phyloP scores from a whole-genome alignment of 1,140 invertebrate genomes.

The Scaptomyza graminum region DNA sequence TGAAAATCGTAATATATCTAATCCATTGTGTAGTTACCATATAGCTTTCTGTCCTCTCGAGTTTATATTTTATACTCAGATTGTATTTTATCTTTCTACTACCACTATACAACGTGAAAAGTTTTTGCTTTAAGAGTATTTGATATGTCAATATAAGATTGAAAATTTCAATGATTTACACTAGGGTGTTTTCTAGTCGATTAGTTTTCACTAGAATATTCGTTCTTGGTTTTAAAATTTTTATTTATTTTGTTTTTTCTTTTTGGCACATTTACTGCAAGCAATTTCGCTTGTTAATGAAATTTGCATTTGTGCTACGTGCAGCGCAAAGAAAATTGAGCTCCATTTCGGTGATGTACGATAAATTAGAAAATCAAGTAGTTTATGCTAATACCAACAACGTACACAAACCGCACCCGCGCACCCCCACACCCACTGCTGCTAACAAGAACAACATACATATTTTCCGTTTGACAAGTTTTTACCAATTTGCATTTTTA shows the following conservation, averaged over 20 bases:
- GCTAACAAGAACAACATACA: slow-evolving; percentile 39
- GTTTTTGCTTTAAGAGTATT: not conserved
- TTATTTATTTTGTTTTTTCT: slow-evolving; percentile 24
- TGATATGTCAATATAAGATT: not conserved
- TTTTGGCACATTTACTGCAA: slow-evolving; percentile 56
- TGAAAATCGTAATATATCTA: not conserved
- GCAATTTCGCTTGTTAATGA: slow-evolving; percentile 81
- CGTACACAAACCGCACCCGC: slow-evolving; percentile 39
- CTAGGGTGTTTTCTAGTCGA: not conserved
- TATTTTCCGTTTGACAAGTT: slow-evolving; percentile 69
- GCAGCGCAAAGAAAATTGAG: slow-evolving; percentile 67
- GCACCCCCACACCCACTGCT: not conserved
- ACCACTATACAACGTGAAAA: too few relatives aligned
- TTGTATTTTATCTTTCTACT: too few relatives aligned
- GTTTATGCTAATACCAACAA: slow-evolving; percentile 74
- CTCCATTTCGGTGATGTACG: slow-evolving; percentile 73
- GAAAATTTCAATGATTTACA: not conserved
- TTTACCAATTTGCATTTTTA: slow-evolving; percentile 70
- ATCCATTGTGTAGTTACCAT: not conserved
- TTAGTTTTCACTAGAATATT: not conserved
- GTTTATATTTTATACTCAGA: too few relatives aligned
- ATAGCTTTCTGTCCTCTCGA: not conserved
- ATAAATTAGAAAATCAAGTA: slow-evolving; percentile 82
- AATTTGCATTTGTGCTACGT: slow-evolving; percentile 81
- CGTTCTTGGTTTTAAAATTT: not conserved